Base-by-base conservation (phyloP, 1,140 invertebrate genomes). In the Pinna nobilis region DNA sequence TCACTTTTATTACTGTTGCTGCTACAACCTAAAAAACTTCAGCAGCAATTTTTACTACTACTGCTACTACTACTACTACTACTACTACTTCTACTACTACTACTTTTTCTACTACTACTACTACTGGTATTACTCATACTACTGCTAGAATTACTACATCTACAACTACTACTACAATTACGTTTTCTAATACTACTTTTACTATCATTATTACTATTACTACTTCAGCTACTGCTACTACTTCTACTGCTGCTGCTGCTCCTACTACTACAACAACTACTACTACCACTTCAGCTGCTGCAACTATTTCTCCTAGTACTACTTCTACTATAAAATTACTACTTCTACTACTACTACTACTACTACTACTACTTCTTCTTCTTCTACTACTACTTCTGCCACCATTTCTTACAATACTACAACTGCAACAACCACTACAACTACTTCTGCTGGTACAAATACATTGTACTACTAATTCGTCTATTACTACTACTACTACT, bases 141-240 rank as follows among this genome's bases (percentile, higher is more conserved):
- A 68, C 51, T 39, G 55, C 50, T 37, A 37, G 5, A 37, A 55
- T 35, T 55, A 35, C 57, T 37, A 35, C 69, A 35, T 15, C 69
- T 51, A 55, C 70, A 28, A 55, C 70, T 64, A 25, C 60, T 53
- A 25, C 50, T 64, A 51, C 70, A 53, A 64, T 49, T 53, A 55
- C 69, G 11, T 37, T 60, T 64, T 49, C 57, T 20, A 37, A 28
- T 23, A 47, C 35, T 35, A 47, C 35, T 50, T 44, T 44, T 63
- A 51, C 69, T 63, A 64, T 55, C 33, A 55, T 60, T 53, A 33
- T 50, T 60, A 50, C 55, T 47, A 60, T 57, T 61, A 50, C 68
- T 53, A 63, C 49, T 71, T 28, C 47, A 53, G 39, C 50, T 53
- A 50, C 70, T 55, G 41, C 59, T 51, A 51, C 60, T 50, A 53